Percentiles rank a stretch among this genome's conserved stretches.
Conservation (phyloP, 1,140 invertebrate species). For the Drosophila nebulosa region DNA sequence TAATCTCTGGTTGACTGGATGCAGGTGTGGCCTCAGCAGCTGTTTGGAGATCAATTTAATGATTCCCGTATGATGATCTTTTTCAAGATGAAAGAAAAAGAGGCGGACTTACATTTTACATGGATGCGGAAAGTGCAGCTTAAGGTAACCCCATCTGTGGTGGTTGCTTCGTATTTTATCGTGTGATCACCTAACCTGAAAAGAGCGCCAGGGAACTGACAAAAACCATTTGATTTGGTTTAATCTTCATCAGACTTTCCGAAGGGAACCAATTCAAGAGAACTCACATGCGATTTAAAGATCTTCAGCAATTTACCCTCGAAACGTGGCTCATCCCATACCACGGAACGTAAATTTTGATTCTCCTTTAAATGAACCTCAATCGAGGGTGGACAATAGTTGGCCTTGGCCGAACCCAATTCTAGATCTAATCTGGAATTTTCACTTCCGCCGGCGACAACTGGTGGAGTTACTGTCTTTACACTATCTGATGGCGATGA, state of each 20-base stretch:
- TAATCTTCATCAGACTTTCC: not conserved
- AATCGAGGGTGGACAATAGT: slow-evolving; percentile 85
- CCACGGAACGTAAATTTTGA: slow-evolving; percentile 83
- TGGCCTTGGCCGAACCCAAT: slow-evolving; percentile 36
- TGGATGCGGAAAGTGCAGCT: slow-evolving; percentile 85
- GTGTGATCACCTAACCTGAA: slow-evolving; percentile 84
- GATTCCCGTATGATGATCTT: no score
- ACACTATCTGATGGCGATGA: not conserved
- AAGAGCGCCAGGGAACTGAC: slow-evolving; percentile 83
- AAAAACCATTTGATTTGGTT: not conserved
- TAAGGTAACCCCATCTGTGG: slow-evolving; percentile 84
- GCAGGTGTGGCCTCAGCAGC: slow-evolving; percentile 22
- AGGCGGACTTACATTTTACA: slow-evolving; percentile 84
- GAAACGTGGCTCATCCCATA: slow-evolving; percentile 87
- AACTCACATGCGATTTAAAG: slow-evolving; percentile 85
- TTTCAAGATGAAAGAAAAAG: no score
- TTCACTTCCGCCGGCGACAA: not conserved
- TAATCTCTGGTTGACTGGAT: not conserved
- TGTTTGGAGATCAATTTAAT: not conserved
- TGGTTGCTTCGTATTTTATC: slow-evolving; percentile 85
- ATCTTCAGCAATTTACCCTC: slow-evolving; percentile 83
- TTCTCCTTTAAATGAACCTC: slow-evolving; percentile 83
- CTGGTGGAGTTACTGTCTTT: not conserved
- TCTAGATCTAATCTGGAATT: slow-evolving; percentile 25
- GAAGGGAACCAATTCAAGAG: not conserved